Percentiles rank a stretch among this genome's conserved stretches.
Conservation (phyloP, 2,113 vertebrate genomes). For the Puma concolor region DNA sequence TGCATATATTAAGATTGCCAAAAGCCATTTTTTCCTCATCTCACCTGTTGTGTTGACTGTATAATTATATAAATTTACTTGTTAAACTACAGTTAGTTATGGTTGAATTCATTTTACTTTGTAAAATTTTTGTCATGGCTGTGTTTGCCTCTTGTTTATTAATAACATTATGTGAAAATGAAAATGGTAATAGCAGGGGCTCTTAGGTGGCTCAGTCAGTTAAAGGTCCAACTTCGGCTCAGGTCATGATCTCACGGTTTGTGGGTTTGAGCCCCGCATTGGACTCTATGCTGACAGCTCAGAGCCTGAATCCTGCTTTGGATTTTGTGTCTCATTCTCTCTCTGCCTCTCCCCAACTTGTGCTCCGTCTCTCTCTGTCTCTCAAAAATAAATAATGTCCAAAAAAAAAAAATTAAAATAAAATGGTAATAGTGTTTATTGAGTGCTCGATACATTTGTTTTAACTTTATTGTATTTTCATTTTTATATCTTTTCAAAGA, state of each 20-base stretch:
- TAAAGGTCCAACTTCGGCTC: no score
- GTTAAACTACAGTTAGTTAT: not conserved
- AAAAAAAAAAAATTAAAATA: not conserved
- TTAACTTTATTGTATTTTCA: conserved; percentile 36
- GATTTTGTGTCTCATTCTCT: no score
- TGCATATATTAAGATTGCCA: not conserved
- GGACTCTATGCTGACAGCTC: no score
- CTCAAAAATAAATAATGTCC: no score
- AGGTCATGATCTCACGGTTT: no score
- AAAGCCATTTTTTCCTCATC: not conserved
- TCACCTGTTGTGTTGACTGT: not conserved
- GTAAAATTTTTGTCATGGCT: conserved; percentile 20
- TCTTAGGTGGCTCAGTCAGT: no score
- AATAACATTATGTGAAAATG: not conserved
- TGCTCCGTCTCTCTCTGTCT: no score
- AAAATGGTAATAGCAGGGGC: not conserved
- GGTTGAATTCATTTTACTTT: conserved; percentile 42
- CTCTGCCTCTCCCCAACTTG: no score
- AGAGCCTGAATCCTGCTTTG: no score
- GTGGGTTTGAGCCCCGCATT: no score
- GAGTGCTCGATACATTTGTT: not conserved
- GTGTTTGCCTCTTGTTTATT: not conserved
- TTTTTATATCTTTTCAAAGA: conserved; percentile 42
- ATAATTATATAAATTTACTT: not conserved
- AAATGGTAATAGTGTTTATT: conserved; percentile 11